Evolutionary conservation across 2,113 vertebrate genomes (phyloP).

Genomic region (Callopanchax toddi): DNA sequence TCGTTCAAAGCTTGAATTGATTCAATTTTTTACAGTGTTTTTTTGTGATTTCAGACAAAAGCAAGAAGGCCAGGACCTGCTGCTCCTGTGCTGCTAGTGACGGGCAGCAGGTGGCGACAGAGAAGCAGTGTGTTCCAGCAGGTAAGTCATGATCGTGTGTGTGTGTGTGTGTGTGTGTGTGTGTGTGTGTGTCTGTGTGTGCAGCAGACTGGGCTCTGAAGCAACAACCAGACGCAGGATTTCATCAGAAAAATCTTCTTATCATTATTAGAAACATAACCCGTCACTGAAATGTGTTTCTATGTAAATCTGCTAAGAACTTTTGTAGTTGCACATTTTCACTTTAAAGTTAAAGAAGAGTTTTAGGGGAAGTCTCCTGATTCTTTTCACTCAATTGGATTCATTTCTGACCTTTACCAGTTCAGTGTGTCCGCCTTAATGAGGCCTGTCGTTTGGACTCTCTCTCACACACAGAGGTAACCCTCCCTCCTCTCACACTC

Average conservation of each 20-base stretch:
- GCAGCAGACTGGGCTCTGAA: too few relatives aligned
- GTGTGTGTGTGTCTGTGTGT: background rate
- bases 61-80: slow-evolving; percentile 74
- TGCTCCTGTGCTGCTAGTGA: slow-evolving; percentile 69
- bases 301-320: too few relatives aligned
- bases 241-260: too few relatives aligned
- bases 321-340: too few relatives aligned
- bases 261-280: background rate
- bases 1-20: background rate
- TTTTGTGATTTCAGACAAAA: slow-evolving; percentile 74
- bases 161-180: background rate
- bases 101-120: slow-evolving; percentile 42
- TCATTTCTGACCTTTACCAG: slow-evolving; percentile 26
- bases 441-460: background rate
- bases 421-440: background rate
- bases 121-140: slow-evolving; percentile 58
- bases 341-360: too few relatives aligned
- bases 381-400: background rate
- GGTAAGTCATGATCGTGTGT: slow-evolving; percentile 39
- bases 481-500: slow-evolving; percentile 13
- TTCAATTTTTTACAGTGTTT: background rate
- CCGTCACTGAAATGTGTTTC: background rate
- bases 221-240: too few relatives aligned
- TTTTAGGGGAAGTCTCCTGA: background rate
- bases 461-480: slow-evolving; percentile 7